These are phyloP conservation scores for Apodemus agrarius DNA, from an alignment of 2,797 vertebrate genomes.

Conservation along the genomic window DNA sequence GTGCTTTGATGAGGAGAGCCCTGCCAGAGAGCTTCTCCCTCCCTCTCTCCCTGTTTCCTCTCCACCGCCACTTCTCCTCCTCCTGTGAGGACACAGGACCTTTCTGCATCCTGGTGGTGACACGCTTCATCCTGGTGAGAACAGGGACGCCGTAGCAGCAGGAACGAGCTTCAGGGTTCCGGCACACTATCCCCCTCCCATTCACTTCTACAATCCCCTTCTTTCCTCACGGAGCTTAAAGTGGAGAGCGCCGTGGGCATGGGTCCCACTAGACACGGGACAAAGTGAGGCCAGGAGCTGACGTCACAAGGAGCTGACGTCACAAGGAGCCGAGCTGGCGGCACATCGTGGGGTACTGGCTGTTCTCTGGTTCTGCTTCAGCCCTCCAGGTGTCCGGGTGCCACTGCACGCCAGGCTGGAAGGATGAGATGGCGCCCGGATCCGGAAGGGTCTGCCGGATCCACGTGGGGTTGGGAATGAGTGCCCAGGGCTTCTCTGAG, in stretches of 20 bases:
- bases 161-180: not conserved
- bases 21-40: too few relatives aligned
- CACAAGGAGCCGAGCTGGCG: not conserved
- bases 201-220: not conserved
- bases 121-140: rapidly evolving
- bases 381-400: not conserved
- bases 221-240: not conserved
- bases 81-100: not conserved
- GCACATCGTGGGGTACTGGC: not conserved
- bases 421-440: not conserved
- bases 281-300: not conserved
- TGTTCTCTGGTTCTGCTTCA: not conserved
- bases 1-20: not conserved
- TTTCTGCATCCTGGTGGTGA: not conserved
- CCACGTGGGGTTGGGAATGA: not conserved
- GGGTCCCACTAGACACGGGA: not conserved
- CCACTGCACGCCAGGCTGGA: not conserved
- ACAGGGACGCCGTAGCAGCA: not conserved
- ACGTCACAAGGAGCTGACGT: not conserved
- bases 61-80: too few relatives aligned
- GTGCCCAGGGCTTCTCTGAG: not conserved
- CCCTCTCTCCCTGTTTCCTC: too few relatives aligned
- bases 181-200: too few relatives aligned
- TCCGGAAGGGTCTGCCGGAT: not conserved
- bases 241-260: not conserved